Base-by-base conservation (phyloP, 2,888 invertebrate genomes). In the Sthenelais limicola region DNA sequence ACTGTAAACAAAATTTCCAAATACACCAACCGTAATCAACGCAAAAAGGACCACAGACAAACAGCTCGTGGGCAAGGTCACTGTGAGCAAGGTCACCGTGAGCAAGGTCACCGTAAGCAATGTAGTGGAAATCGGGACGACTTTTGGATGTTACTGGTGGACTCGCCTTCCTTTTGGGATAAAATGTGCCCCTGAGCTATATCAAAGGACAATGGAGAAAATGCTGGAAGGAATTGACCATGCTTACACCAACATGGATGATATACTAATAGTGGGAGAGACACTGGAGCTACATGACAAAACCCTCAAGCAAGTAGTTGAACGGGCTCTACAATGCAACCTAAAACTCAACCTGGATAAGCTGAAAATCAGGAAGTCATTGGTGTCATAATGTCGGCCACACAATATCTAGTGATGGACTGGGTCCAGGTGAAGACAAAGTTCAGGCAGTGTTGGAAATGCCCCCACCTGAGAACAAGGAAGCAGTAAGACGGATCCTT, bases 371-470 rank as follows among this genome's bases (percentile, higher is more conserved):
- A 18, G 66, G 21, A 35, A 58, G 28, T 12, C 28, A n/a, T 51
- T 54, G 38, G 62, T 78, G 18, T 54, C 71, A 2, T 77, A n/a
- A 74, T 62, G 51, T 76, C 68, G 78, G 76, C 24, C 74, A 79
- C 49, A 9, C 33, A 4, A 49, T 79, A 18, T 72, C 75, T 5
- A 30, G 32, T 7, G 47, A 75, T n/a, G 78, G 77, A 38, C 48
- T 77, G 24, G 43, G 75, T 47, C 18, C 74, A 28, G 75, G 78
- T 48, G 75, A 71, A 21, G 72, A 77, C 7, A 77, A 74, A 58
- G 69, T 74, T 12, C 18, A 47, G 35, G 75, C 78, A 9, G 71
- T 79, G 15, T 9, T 2, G n/a, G 70, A 79, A 1, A 74, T 77
- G 49, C 67, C 62, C 26, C 18, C 35, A 5, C 78, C 77, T 15